Percentiles rank a stretch among this genome's conserved stretches.
phyloP scores from a whole-genome alignment of 2,888 invertebrate species.

The Drosophila meridiana region DNA sequence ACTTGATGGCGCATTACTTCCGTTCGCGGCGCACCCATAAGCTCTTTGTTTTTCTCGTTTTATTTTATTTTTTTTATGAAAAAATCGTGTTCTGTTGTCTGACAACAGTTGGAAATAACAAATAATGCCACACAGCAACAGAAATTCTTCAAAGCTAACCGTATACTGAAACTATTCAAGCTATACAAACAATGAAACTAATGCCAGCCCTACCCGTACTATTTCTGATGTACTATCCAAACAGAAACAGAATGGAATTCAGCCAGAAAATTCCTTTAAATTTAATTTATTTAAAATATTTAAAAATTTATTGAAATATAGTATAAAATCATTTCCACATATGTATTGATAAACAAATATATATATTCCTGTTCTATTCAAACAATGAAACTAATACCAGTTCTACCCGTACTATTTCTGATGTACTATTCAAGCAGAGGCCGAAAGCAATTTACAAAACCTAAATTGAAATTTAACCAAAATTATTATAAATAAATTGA shows the following conservation, averaged over 20 bases:
- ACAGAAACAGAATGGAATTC: too few relatives aligned
- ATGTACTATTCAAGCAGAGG: too few relatives aligned
- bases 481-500: background rate
- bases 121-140: constrained; percentile 5
- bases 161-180: background rate
- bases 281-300: too few relatives aligned
- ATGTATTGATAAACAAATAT: too few relatives aligned
- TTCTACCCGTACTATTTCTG: too few relatives aligned
- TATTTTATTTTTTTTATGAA: background rate
- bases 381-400: too few relatives aligned
- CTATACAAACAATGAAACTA: background rate
- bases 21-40: constrained; percentile 47
- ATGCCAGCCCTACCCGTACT: background rate
- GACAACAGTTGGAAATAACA: constrained; percentile 16
- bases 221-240: too few relatives aligned
- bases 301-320: too few relatives aligned
- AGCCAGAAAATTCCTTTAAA: too few relatives aligned
- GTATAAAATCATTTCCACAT: background rate
- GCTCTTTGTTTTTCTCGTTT: constrained; percentile 6
- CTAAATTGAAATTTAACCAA: too few relatives aligned
- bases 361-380: too few relatives aligned
- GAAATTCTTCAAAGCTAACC: constrained; percentile 2
- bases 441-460: too few relatives aligned
- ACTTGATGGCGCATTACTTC: constrained; percentile 52
- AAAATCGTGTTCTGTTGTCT: constrained; percentile 11